phyloP scores from a whole-genome alignment of 92 coral and sea anemone species.

The Porites rus region DNA sequence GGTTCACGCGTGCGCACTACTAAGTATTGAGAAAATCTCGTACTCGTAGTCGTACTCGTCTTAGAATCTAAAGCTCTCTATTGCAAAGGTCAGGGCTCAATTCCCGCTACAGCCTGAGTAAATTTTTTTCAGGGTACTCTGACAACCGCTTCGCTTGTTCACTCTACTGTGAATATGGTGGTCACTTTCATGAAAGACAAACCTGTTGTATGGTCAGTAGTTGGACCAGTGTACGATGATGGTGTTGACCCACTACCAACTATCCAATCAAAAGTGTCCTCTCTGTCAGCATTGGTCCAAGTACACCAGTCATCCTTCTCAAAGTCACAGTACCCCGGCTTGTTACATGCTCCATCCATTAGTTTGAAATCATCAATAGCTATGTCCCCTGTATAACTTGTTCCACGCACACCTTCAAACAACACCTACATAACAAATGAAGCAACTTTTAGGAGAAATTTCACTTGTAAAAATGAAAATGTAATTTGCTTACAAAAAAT shows the following conservation, averaged over 20 bases:
- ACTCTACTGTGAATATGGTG: too few relatives aligned
- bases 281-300: conserved; percentile 88
- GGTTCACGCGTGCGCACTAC: too few relatives aligned
- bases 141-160: too few relatives aligned
- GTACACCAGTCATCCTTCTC: conserved; percentile 86
- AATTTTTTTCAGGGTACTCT: too few relatives aligned
- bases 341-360: conserved; percentile 68
- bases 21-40: too few relatives aligned
- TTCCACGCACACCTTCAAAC: conserved; percentile 88
- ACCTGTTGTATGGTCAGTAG: conserved; percentile 92
- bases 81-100: too few relatives aligned
- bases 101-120: too few relatives aligned
- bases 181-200: background rate
- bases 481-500: too few relatives aligned
- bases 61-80: too few relatives aligned
- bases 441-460: too few relatives aligned
- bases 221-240: conserved; percentile 89
- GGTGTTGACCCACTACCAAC: conserved; percentile 86
- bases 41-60: too few relatives aligned
- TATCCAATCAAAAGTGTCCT: conserved; percentile 96
- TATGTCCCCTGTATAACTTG: conserved; percentile 82
- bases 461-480: too few relatives aligned
- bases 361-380: conserved; percentile 84
- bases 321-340: conserved; percentile 90
- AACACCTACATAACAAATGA: conserved; percentile 61